Percentiles rank a stretch among this genome's conserved stretches.
These are phyloP conservation scores for Drosophila subpulchrella DNA, from an alignment of 1,140 invertebrate species.

Conservation along the genomic window DNA sequence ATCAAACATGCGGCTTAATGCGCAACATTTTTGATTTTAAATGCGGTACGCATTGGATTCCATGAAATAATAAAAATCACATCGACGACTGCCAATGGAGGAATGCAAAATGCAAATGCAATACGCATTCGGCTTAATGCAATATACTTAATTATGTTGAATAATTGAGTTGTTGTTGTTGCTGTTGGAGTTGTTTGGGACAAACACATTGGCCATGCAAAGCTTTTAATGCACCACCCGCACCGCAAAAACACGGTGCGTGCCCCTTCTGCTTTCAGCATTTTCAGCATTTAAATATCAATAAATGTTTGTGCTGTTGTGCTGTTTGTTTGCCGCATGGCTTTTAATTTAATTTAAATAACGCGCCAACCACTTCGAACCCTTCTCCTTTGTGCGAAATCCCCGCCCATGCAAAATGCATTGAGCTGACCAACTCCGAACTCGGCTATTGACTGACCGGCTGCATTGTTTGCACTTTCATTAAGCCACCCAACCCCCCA, in stretches of 20 bases:
- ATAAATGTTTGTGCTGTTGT: constrained; percentile 72
- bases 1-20: constrained; percentile 78
- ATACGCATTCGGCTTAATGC: constrained; percentile 71
- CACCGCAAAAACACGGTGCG: constrained; percentile 49
- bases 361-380: constrained; percentile 34
- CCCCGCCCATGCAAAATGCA: constrained; percentile 51
- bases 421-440: constrained; percentile 52
- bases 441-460: constrained; percentile 27
- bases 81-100: constrained; percentile 24
- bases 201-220: constrained; percentile 79
- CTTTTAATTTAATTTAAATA: constrained; percentile 82
- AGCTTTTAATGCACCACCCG: constrained; percentile 76
- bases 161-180: constrained; percentile 75
- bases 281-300: constrained; percentile 74
- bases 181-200: constrained; percentile 51
- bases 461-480: constrained; percentile 70
- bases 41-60: constrained; percentile 70
- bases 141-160: constrained; percentile 83
- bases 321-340: constrained; percentile 67
- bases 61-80: constrained; percentile 78
- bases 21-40: constrained; percentile 79
- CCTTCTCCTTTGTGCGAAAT: constrained; percentile 4
- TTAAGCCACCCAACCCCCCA: constrained; percentile 27
- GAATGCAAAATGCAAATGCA: constrained; percentile 44
- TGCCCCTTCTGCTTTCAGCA: constrained; percentile 23